phyloP scores from a whole-genome alignment of 2,113 vertebrate genomes.

The Syngnathoides biaculeatus region DNA sequence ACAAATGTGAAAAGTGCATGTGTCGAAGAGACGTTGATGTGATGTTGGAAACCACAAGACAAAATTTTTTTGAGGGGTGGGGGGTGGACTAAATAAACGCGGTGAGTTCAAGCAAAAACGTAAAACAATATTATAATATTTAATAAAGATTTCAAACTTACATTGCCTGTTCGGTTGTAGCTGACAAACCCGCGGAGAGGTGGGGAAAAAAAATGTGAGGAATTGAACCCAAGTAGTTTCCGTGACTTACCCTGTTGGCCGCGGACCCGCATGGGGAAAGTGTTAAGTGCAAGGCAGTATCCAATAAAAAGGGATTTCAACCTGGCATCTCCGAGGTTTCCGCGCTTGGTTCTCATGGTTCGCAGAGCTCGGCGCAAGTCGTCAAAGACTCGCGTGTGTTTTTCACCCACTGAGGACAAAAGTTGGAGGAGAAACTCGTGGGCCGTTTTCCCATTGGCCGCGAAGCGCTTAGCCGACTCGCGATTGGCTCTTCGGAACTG shows the following conservation, averaged over 20 bases:
- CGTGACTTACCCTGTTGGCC: slow-evolving; percentile 68
- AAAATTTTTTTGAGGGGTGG: too few species aligned
- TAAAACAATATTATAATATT: not conserved
- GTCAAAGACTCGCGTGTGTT: slow-evolving; percentile 3
- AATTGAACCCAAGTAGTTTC: not conserved
- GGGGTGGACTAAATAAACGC: not conserved
- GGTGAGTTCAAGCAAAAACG: not conserved
- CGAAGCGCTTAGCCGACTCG: slow-evolving; percentile 8
- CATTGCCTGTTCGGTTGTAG: not conserved
- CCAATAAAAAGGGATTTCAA: slow-evolving; percentile 32
- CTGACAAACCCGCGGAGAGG: not conserved
- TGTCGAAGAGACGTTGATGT: not conserved
- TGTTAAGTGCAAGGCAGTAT: slow-evolving; percentile 52
- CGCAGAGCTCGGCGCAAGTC: slow-evolving; percentile 31
- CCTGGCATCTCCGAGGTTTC: slow-evolving; percentile 36
- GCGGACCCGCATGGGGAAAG: slow-evolving; percentile 38
- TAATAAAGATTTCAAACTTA: not conserved
- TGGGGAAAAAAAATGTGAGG: slow-evolving; percentile 9
- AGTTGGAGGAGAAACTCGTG: slow-evolving; percentile 26
- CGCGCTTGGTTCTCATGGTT: slow-evolving; percentile 58
- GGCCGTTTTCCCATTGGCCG: slow-evolving; percentile 54
- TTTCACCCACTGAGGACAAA: slow-evolving; percentile 25
- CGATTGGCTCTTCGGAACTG: slow-evolving; percentile 46
- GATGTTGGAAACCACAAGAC: not conserved
- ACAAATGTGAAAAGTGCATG: not conserved